These are phyloP conservation scores for Perca flavescens DNA, from an alignment of 2,113 vertebrate genomes.

Conservation along the genomic window DNA sequence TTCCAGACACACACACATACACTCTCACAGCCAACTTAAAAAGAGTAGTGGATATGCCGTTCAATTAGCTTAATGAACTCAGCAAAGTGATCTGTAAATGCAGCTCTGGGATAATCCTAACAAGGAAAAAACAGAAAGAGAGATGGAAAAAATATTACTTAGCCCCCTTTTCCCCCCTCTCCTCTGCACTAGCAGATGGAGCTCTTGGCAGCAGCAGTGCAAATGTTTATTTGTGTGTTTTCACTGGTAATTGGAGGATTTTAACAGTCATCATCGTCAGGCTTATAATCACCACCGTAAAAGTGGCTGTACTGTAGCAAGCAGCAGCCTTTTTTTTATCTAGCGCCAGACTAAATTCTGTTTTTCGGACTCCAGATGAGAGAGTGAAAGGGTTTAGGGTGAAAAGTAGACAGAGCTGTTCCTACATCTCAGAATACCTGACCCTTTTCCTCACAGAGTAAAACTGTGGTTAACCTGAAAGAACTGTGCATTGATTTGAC, in stretches of 20 bases:
- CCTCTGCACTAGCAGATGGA: constrained; percentile 89
- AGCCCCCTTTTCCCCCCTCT: constrained; percentile 80
- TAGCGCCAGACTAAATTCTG: constrained; percentile 63
- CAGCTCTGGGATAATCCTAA: constrained; percentile 89
- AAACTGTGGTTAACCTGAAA: constrained; percentile 81
- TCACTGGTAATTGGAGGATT: constrained; percentile 90
- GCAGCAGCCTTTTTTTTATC: constrained; percentile 65
- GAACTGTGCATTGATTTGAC: constrained; percentile 80
- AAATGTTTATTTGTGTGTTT: constrained; percentile 94
- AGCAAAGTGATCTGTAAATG: constrained; percentile 87
- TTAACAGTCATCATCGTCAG: constrained; percentile 87
- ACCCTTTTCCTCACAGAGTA: constrained; percentile 73
- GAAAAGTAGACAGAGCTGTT: constrained; percentile 34
- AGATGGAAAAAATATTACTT: constrained; percentile 87
- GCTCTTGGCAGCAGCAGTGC: constrained; percentile 90
- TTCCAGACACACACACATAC: constrained; percentile 12
- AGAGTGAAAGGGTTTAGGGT: constrained; percentile 27
- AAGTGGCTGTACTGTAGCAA: constrained; percentile 78
- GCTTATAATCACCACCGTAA: constrained; percentile 89
- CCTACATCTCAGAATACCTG: constrained; percentile 62
- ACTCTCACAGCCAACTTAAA: constrained; percentile 78
- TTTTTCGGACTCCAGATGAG: constrained; percentile 45
- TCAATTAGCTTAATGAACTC: constrained; percentile 91
- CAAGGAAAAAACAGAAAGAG: constrained; percentile 76
- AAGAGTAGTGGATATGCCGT: constrained; percentile 84